Evolutionary conservation across 1,140 invertebrate genomes (phyloP), one percentile per base, ranked within the genome.

Genomic region (Ostrea edulis): DNA sequence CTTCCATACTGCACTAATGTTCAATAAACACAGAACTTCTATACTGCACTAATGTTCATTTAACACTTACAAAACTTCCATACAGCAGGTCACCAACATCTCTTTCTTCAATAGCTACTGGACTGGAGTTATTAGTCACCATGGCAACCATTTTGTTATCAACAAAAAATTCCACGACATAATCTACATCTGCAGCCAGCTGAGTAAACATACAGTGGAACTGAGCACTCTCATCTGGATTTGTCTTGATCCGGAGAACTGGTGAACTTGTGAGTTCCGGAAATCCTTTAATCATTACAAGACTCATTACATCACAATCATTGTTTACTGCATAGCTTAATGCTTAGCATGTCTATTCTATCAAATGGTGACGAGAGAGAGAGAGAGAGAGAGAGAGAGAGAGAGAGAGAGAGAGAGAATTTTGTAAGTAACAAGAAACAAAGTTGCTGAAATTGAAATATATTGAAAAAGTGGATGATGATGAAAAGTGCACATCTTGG

Each of bases 121-220:
- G 17, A 51, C 22, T 77, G 25, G 29, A 35, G 44, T 35, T 84
- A 44, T 82, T 29, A 8, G 83, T 77, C 20, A 14, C 20, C 17
- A n/a, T 22, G 54, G 35, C 53, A 35, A 29, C 20, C 44, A 87
- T 12, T 29, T 88, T 17, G 51, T 86, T 81, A 25, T 91, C 87
- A 14, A 83, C 12, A 71, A 84, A 91, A 86, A 90, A 92, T 35
- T 58, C 35, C 12, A 92, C 90, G n/a, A 54, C 53, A 58, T 92
- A 92, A 58, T 88, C 22, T 5, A 89, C 71, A n/a, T 86, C 77
- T 84, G 88, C 90, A 58, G 84, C 22, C 11, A 88, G 35, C 12
- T 86, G 85, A 53, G 89, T 85, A 71, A 91, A 92, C 9, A 62
- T 29, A 89, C 91, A 92, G 2, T 83, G 14, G 22, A 92, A 86